Evolutionary conservation across 2,888 invertebrate species (phyloP).

Genomic region (Vesta saturnalis): DNA sequence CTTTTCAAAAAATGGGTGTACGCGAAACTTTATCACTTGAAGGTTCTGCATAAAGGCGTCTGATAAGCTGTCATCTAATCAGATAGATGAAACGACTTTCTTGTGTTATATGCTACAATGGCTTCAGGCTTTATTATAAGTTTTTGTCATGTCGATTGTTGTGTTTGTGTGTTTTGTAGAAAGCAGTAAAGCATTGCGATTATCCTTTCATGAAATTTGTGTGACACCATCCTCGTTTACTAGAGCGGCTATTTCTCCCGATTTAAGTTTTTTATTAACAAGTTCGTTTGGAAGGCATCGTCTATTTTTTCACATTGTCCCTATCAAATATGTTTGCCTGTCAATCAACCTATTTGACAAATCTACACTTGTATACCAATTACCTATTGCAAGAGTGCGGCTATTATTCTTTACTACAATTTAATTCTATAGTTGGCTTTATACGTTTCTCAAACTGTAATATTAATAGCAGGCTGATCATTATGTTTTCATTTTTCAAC

Average conservation of each 20-base stretch:
- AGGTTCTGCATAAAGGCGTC: neutral
- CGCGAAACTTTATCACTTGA: too few species aligned
- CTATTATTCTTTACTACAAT: neutral
- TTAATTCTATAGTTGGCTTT: too few species aligned
- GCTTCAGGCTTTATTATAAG: too few species aligned
- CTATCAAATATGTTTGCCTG: neutral
- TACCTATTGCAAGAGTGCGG: neutral
- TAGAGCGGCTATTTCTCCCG: too few species aligned
- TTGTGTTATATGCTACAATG: too few species aligned
- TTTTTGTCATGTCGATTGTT: too few species aligned
- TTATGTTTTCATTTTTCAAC: too few species aligned
- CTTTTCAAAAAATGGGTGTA: too few species aligned
- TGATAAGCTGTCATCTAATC: neutral
- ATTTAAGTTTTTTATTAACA: too few species aligned
- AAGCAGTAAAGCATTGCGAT: neutral
- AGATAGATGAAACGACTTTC: too few species aligned
- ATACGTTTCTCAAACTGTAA: too few species aligned
- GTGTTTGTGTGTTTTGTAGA: neutral
- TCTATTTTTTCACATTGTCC: neutral
- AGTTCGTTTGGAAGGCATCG: neutral
- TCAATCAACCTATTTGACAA: neutral
- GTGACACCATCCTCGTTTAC: neutral
- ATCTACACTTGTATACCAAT: neutral
- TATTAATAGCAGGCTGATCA: too few species aligned
- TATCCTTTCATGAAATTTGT: neutral